Conservation (phyloP, 2,113 vertebrate genomes). For the Apus apus region DNA sequence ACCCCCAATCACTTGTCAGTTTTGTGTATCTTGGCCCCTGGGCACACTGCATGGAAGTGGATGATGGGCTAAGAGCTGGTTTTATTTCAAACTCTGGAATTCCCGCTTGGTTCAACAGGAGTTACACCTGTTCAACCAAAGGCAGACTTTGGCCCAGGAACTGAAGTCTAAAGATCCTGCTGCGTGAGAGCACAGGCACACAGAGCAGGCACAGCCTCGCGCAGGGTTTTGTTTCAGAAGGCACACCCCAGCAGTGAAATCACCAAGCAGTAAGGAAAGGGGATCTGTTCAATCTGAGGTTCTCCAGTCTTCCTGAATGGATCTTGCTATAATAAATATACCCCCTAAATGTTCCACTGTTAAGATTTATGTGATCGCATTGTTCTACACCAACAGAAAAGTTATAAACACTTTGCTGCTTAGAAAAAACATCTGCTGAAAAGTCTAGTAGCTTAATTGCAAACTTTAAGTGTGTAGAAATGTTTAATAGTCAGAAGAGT, state of each 20-base stretch:
- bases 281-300: neutral
- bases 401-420: constrained; percentile 7
- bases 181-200: neutral
- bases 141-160: neutral
- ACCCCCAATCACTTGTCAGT: constrained; percentile 27
- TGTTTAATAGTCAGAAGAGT: neutral
- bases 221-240: neutral
- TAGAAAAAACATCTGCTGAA: constrained; percentile 44
- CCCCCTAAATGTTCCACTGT: neutral
- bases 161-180: neutral
- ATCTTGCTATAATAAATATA: constrained; percentile 3
- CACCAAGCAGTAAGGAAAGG: neutral
- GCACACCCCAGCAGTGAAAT: neutral
- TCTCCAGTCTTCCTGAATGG: neutral
- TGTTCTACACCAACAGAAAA: neutral
- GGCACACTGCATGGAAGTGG: neutral
- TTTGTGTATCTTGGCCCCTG: constrained; percentile 37
- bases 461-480: neutral
- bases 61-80: constrained; percentile 40
- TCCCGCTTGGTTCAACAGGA: neutral
- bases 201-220: neutral
- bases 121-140: constrained; percentile 41
- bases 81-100: constrained; percentile 23
- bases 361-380: neutral
- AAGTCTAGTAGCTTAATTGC: constrained; percentile 50